Evolutionary conservation across 2,797 vertebrate genomes (phyloP), one percentile per base, ranked within the genome.

Genomic region (Scleropages formosus): DNA sequence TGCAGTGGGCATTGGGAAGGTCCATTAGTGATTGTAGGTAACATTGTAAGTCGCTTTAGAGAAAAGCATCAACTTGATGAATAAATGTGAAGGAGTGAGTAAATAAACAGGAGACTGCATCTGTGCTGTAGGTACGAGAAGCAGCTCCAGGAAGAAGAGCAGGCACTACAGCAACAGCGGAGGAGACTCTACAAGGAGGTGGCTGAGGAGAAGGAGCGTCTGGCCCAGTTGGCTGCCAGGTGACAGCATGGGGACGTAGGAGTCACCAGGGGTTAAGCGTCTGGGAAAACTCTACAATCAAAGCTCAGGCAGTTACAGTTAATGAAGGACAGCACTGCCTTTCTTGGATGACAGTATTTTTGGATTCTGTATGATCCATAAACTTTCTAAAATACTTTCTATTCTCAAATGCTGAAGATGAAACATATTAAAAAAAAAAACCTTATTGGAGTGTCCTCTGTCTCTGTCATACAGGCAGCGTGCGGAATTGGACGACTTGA

Each of bases 141-240:
- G 89, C 95, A 97, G 87, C 88, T 98, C 77, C 92, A 95, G 84
- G 95, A 97, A 84, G 96, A 97, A 87, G 94, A 97, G 84, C 84
- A 92, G 73, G 90, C 87, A 0, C 83, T 98, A 76, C 94, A 96
- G 88, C 95, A 96, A 86, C 96, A 97, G 88, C 93, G 93, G 74
- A 90, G 91, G 66, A 87, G 95, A 18, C 91, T 99, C 20, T 93
- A 95, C 6, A 89, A 89, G 0, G 97, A 98, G 78, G 94, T 97
- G 83, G 88, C 94, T 0, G 95, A 96, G 24, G 96, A 98, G 86
- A 96, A 95, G 79, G 96, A 98, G 84, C 79, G 94, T 68, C 90
- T 98, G 75, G 88, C 87, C 59, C 94, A 96, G 84, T 93, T 96
- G 70, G 93, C 94, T 0, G 86, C 92, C 80, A 94, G 96, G 97